phyloP scores from a whole-genome alignment of 1,140 invertebrate genomes.

The Drosophila ananassae region DNA sequence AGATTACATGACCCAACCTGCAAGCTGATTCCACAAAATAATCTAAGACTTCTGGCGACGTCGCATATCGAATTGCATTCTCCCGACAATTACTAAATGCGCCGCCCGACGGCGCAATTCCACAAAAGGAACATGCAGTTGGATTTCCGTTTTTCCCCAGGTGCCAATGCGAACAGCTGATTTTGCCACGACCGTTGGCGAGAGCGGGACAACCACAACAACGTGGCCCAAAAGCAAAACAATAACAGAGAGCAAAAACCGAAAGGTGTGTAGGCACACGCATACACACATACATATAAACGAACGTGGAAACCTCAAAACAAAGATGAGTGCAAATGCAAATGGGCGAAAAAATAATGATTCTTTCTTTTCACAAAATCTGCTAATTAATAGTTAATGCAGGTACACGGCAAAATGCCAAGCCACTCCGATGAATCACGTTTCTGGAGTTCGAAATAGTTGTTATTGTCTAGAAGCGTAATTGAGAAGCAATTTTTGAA shows the following conservation, averaged over 20 bases:
- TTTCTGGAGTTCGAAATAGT: constrained; percentile 10
- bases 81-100: not conserved
- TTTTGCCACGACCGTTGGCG: constrained; percentile 30
- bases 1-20: constrained; percentile 59
- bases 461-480: constrained; percentile 6
- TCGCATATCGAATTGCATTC: constrained; percentile 15
- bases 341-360: constrained; percentile 27
- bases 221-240: constrained; percentile 67
- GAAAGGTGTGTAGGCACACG: constrained; percentile 12
- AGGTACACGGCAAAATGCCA: constrained; percentile 12
- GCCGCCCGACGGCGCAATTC: not conserved
- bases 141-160: constrained; percentile 19
- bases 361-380: constrained; percentile 12
- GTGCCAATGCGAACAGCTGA: constrained; percentile 44
- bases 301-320: constrained; percentile 2
- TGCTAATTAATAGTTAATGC: constrained; percentile 42
- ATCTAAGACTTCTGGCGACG: constrained; percentile 12
- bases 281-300: constrained; percentile 14
- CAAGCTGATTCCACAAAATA: constrained; percentile 36
- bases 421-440: constrained; percentile 21
- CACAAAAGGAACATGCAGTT: constrained; percentile 1
- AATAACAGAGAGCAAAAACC: constrained; percentile 72
- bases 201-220: constrained; percentile 34
- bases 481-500: constrained; percentile 39
- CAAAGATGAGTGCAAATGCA: constrained; percentile 33